Evolutionary conservation across 2,797 vertebrate genomes (phyloP).

Genomic region (Cheirogaleus major): DNA sequence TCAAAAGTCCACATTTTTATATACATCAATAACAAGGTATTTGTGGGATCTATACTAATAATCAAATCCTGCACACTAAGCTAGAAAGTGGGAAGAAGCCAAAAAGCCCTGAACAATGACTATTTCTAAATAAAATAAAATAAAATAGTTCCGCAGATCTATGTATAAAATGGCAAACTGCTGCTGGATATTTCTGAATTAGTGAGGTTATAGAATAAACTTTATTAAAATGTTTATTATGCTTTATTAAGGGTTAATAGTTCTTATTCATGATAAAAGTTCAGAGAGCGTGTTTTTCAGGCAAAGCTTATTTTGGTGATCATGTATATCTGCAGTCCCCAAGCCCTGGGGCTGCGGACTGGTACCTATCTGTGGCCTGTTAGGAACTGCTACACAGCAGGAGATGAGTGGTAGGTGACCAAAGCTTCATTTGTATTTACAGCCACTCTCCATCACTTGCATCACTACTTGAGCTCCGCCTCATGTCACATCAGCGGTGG

Average conservation of each 20-base stretch:
- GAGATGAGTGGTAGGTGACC: too few species aligned
- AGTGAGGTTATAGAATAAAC: background rate
- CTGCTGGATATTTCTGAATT: background rate
- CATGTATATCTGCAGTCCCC: too few species aligned
- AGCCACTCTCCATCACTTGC: too few species aligned
- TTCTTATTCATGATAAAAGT: background rate
- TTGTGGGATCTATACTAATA: background rate
- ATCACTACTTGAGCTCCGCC: too few species aligned
- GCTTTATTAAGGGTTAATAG: background rate
- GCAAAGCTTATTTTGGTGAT: background rate
- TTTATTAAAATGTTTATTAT: background rate
- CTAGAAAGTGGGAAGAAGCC: background rate
- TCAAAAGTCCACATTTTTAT: background rate
- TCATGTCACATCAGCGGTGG: too few species aligned
- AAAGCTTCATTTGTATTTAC: too few species aligned
- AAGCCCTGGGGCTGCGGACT: too few species aligned
- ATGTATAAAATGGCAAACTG: too few species aligned
- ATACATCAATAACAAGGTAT: background rate
- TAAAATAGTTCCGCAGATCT: background rate
- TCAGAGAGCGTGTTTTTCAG: background rate
- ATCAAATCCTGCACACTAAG: background rate
- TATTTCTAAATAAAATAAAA: background rate
- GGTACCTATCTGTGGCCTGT: too few species aligned
- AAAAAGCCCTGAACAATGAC: background rate
- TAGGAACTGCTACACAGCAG: too few species aligned